phyloP scores from a whole-genome alignment of 2,113 vertebrate species.

The Mormyrus iriodes region DNA sequence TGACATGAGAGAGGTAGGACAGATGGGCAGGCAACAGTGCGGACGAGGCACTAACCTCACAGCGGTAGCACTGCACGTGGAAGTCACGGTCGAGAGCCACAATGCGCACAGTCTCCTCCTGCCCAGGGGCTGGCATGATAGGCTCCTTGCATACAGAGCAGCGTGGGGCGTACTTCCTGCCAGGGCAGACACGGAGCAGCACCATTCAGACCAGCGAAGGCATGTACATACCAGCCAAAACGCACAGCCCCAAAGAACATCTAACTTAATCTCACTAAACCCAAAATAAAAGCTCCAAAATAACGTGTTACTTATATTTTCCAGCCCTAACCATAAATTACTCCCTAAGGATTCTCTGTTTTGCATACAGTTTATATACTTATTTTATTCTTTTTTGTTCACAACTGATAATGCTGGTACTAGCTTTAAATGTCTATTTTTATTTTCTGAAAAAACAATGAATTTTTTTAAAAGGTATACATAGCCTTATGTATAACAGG shows the following conservation, averaged over 20 bases:
- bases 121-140: conserved; percentile 92
- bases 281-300: neutral
- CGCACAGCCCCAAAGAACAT: neutral
- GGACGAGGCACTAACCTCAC: conserved; percentile 70
- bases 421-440: neutral
- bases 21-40: neutral
- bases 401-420: neutral
- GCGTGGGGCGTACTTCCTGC: conserved; percentile 92
- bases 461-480: neutral
- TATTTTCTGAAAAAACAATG: neutral
- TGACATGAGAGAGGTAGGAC: neutral
- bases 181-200: neutral
- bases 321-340: neutral
- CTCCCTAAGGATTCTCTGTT: neutral
- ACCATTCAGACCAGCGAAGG: neutral
- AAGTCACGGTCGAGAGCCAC: conserved; percentile 96
- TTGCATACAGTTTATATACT: neutral
- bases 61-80: conserved; percentile 95
- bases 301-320: neutral
- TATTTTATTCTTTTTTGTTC: neutral
- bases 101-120: conserved; percentile 96
- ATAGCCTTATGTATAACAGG: neutral
- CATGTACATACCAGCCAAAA: neutral
- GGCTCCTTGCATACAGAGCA: conserved; percentile 93
- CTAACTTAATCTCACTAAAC: neutral